phyloP scores from a whole-genome alignment of 2,797 vertebrate genomes.

The Rhinophrynus dorsalis region DNA sequence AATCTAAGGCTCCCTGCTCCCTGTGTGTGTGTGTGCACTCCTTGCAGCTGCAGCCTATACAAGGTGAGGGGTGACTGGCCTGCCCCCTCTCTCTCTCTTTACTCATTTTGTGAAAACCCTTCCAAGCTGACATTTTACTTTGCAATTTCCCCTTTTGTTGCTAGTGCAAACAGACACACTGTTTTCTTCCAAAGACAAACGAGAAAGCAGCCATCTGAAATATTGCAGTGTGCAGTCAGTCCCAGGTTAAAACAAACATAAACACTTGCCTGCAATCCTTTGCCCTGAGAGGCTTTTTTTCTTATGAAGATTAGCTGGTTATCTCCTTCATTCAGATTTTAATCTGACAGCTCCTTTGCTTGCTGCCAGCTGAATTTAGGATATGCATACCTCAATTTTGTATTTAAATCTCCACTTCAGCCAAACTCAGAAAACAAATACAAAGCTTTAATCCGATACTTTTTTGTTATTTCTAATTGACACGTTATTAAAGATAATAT shows the following conservation, averaged over 20 bases:
- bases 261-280: slow-evolving; percentile 70
- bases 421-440: slow-evolving; percentile 51
- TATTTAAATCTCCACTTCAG: slow-evolving; percentile 60
- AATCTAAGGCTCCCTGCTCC: slow-evolving; percentile 50
- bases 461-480: slow-evolving; percentile 36
- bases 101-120: slow-evolving; percentile 55
- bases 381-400: slow-evolving; percentile 66
- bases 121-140: slow-evolving; percentile 49
- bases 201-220: slow-evolving; percentile 56
- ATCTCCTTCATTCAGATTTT: slow-evolving; percentile 93
- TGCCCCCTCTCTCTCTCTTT: slow-evolving; percentile 56
- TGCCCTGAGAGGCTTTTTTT: slow-evolving; percentile 72
- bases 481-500: background rate
- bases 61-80: slow-evolving; percentile 56
- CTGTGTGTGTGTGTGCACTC: slow-evolving; percentile 4
- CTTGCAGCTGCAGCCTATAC: slow-evolving; percentile 64
- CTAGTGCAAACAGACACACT: slow-evolving; percentile 50
- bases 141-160: slow-evolving; percentile 62
- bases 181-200: slow-evolving; percentile 43
- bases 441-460: slow-evolving; percentile 22
- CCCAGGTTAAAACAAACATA: slow-evolving; percentile 91
- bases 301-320: slow-evolving; percentile 89
- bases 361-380: slow-evolving; percentile 89
- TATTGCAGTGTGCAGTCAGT: slow-evolving; percentile 67
- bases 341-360: slow-evolving; percentile 90